These are phyloP conservation scores for Isoperla grammatica DNA, from an alignment of 2,888 invertebrate genomes.

Conservation along the genomic window DNA sequence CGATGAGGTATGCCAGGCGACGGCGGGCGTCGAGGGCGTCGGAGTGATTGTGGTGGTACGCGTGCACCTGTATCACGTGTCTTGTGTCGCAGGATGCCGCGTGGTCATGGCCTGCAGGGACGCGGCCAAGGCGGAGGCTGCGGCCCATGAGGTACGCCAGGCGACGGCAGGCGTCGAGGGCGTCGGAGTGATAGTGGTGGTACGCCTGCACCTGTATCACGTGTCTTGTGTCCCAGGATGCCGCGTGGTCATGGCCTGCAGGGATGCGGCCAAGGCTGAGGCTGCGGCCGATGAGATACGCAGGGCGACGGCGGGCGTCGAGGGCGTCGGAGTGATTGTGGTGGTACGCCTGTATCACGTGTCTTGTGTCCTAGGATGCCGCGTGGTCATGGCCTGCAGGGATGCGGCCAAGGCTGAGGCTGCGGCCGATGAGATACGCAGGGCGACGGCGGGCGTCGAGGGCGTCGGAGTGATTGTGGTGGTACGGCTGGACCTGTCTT, in stretches of 20 bases:
- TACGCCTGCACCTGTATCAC: conserved; percentile 48
- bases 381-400: conserved; percentile 42
- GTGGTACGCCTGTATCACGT: conserved; percentile 46
- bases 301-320: conserved; percentile 21
- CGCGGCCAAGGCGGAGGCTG: conserved; percentile 41
- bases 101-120: conserved; percentile 49
- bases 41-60: conserved; percentile 13
- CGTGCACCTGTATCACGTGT: conserved; percentile 52
- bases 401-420: conserved; percentile 41
- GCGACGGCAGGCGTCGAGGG: conserved; percentile 32
- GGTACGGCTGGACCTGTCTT: conserved; percentile 48
- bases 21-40: conserved; percentile 32
- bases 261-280: conserved; percentile 43
- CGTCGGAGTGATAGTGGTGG: conserved; percentile 15
- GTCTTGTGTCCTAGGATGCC: conserved; percentile 44
- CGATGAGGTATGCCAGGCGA: conserved; percentile 29
- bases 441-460: conserved; percentile 25
- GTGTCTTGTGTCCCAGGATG: no score
- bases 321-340: conserved; percentile 31
- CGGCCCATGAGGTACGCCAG: conserved; percentile 36
- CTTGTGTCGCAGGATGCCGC: conserved; percentile 42
- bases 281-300: conserved; percentile 39
- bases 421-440: conserved; percentile 41
- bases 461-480: conserved; percentile 19
- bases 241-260: conserved; percentile 47